Percentiles rank a stretch among this genome's conserved stretches.
Conservation (phyloP, 2,113 vertebrate genomes). For the Pangasianodon gigas region DNA sequence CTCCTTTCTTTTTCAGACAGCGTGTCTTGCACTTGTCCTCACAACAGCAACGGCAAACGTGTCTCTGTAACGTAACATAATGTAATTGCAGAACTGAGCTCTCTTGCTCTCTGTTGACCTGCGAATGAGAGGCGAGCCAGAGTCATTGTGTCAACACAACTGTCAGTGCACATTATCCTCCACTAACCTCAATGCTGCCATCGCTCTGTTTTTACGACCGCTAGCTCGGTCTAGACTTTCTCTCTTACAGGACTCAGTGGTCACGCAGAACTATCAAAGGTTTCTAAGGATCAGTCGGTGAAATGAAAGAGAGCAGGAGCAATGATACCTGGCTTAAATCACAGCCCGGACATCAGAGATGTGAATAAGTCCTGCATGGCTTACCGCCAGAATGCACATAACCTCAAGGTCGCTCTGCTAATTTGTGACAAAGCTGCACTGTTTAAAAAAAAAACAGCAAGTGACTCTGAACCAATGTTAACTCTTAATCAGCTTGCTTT, state of each 20-base stretch:
- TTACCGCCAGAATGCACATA: background rate
- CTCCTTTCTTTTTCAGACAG: background rate
- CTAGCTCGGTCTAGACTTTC: background rate
- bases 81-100: conserved; percentile 20
- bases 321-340: conserved; percentile 18
- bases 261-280: conserved; percentile 27
- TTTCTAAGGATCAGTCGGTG: conserved; percentile 7
- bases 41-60: background rate
- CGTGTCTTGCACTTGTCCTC: conserved; percentile 12
- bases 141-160: conserved; percentile 27
- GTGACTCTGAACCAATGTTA: background rate
- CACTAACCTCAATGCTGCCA: conserved; percentile 1
- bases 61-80: conserved; percentile 19
- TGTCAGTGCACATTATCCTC: conserved; percentile 33
- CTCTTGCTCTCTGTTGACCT: conserved; percentile 27
- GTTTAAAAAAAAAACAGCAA: background rate
- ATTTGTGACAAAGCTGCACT: background rate
- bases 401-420: background rate
- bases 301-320: background rate
- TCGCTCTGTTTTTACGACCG: background rate
- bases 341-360: background rate
- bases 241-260: background rate
- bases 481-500: background rate
- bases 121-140: conserved; percentile 2
- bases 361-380: background rate